phyloP scores from a whole-genome alignment of 2,797 vertebrate genomes.

The Dryobates pubescens region DNA sequence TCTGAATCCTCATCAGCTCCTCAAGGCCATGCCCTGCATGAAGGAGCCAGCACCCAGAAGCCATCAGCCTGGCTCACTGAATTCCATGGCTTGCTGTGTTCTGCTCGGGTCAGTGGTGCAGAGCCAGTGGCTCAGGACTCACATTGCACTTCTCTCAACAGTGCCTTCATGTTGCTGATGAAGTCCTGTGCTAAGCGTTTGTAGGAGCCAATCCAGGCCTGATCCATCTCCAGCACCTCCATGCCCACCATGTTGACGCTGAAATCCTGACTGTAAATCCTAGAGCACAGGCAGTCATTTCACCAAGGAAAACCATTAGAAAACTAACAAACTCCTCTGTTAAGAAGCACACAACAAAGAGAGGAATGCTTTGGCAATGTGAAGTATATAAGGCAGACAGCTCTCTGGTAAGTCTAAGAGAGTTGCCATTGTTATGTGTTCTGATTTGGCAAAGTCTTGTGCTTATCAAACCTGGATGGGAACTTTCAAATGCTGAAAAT shows the following conservation, averaged over 20 bases:
- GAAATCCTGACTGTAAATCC: not conserved
- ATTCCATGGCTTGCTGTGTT: not conserved
- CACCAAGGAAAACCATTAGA: not conserved
- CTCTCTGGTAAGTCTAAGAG: not conserved
- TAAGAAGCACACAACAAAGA: not conserved
- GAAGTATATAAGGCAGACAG: not conserved
- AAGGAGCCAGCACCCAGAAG: fast-evolving
- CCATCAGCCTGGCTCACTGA: not conserved
- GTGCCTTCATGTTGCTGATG: fast-evolving
- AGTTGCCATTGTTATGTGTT: not conserved
- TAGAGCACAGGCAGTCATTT: not conserved
- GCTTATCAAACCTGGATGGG: not conserved
- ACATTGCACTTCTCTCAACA: fast-evolving
- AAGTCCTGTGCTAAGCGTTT: fast-evolving
- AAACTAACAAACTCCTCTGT: not conserved
- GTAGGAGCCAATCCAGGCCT: fast-evolving
- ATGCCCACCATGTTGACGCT: fast-evolving
- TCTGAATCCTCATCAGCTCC: not conserved
- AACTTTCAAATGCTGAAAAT: not conserved
- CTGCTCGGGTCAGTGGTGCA: fast-evolving
- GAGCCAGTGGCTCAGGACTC: fast-evolving
- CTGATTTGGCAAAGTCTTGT: not conserved
- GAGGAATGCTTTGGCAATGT: not conserved
- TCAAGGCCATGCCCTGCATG: fast-evolving
- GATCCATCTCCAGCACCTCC: not conserved